These are phyloP conservation scores for Dasyurus viverrinus DNA, from an alignment of 2,113 vertebrate genomes.

Conservation along the genomic window DNA sequence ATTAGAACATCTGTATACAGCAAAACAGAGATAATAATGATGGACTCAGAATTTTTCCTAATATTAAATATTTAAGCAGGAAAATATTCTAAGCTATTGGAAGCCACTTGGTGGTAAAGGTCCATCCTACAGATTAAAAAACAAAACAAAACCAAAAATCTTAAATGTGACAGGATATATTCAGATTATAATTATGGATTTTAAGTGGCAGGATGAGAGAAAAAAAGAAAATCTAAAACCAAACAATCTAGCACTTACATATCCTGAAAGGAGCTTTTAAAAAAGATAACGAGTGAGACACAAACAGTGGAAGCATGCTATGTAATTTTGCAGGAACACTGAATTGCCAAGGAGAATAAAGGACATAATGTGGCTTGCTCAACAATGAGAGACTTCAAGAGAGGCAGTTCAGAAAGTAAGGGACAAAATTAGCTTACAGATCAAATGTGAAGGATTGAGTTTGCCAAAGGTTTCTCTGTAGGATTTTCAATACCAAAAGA, in stretches of 20 bases:
- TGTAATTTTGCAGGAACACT: not conserved
- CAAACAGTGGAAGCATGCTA: slow-evolving; percentile 26
- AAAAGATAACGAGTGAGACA: not conserved
- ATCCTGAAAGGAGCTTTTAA: not conserved
- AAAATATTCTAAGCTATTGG: not conserved
- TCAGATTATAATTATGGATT: not conserved
- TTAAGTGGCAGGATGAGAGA: not conserved
- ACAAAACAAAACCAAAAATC: not conserved
- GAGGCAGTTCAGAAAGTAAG: slow-evolving; percentile 6
- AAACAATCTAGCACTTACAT: not conserved
- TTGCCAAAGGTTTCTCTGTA: not conserved
- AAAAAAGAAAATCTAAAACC: not conserved
- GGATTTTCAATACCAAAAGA: not conserved
- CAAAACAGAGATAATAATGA: not conserved
- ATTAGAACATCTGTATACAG: not conserved
- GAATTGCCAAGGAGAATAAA: not conserved
- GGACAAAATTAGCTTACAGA: not conserved
- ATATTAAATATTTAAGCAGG: not conserved
- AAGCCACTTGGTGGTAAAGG: not conserved
- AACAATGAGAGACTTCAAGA: slow-evolving; percentile 3
- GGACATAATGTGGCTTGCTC: not conserved
- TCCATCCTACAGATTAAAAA: not conserved
- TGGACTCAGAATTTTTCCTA: not conserved
- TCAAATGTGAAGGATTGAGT: not conserved
- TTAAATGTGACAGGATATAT: not conserved